phyloP scores from a whole-genome alignment of 2,888 invertebrate genomes.

The Eulithis prunata region DNA sequence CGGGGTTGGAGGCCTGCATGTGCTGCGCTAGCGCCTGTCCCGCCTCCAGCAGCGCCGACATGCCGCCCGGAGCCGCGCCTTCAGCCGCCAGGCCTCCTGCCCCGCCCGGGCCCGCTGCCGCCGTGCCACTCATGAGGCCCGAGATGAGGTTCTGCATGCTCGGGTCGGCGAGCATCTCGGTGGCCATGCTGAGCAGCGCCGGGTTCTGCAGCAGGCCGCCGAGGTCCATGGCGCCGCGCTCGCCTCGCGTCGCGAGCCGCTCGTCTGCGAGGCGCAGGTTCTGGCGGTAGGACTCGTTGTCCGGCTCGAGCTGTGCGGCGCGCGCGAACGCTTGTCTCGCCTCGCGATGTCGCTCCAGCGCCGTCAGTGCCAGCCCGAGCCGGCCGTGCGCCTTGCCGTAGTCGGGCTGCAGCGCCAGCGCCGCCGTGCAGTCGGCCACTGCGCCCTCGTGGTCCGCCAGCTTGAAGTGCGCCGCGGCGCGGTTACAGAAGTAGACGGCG shows the following conservation, averaged over 20 bases:
- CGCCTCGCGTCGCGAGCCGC: constrained; percentile 86
- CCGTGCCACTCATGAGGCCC: constrained; percentile 78
- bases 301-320: constrained; percentile 95
- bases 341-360: constrained; percentile 91
- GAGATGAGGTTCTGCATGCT: constrained; percentile 91
- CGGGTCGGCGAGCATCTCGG: constrained; percentile 93
- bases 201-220: constrained; percentile 91
- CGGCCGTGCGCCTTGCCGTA: constrained; percentile 98
- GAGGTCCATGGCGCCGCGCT: constrained; percentile 83
- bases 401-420: constrained; percentile 93
- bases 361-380: constrained; percentile 94
- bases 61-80: constrained; percentile 81
- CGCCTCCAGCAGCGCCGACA: constrained; percentile 80
- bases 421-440: constrained; percentile 95
- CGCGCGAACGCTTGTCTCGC: constrained; percentile 94
- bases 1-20: constrained; percentile 92
- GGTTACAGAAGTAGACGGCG: constrained; percentile 98
- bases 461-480: constrained; percentile 97
- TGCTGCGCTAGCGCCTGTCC: constrained; percentile 93
- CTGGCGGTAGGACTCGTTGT: constrained; percentile 94
- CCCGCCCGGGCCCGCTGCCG: constrained; percentile 42
- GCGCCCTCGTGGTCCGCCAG: constrained; percentile 92
- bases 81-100: constrained; percentile 79
- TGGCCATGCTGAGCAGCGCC: constrained; percentile 92
- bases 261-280: constrained; percentile 94